Evolutionary conservation across 2,888 invertebrate genomes (phyloP).

Genomic region (Zhuqinia jingwanae): DNA sequence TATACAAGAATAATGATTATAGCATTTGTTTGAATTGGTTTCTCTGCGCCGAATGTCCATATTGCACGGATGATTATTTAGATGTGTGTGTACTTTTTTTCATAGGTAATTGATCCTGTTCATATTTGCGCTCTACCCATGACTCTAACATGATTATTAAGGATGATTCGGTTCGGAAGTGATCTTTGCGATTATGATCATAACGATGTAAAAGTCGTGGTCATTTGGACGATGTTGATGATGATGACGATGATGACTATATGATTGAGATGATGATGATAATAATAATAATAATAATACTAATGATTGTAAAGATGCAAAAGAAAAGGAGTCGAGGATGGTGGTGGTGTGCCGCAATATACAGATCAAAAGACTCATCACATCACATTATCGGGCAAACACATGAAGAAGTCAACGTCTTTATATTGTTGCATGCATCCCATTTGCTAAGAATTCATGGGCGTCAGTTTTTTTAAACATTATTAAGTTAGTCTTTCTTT

Average conservation of each 20-base stretch:
- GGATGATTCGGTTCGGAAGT: slow-evolving; percentile 67
- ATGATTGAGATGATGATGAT: slow-evolving; percentile 50
- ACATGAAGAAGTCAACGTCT: slow-evolving; percentile 49
- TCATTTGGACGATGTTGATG: slow-evolving; percentile 35
- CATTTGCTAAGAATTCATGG: slow-evolving; percentile 3
- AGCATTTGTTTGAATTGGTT: no score
- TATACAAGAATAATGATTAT: no score
- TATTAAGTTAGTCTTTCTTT: not conserved
- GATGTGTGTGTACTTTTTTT: no score
- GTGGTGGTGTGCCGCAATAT: slow-evolving; percentile 12
- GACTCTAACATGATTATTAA: slow-evolving; percentile 7
- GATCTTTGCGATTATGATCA: slow-evolving; percentile 60
- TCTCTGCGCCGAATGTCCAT: no score
- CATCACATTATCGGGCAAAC: not conserved
- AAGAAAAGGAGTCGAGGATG: slow-evolving; percentile 33
- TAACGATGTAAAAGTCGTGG: slow-evolving; percentile 64
- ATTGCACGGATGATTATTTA: no score
- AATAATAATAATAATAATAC: not conserved
- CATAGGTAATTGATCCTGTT: not conserved
- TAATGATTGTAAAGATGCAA: no score
- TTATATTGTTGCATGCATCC: not conserved
- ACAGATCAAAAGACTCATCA: not conserved
- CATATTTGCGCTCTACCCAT: not conserved
- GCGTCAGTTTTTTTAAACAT: not conserved
- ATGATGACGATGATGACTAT: slow-evolving; percentile 27